Evolutionary conservation across 1,140 invertebrate species (phyloP), one percentile per base, ranked within the genome.

Genomic region (Yoshiicerus persimilis): DNA sequence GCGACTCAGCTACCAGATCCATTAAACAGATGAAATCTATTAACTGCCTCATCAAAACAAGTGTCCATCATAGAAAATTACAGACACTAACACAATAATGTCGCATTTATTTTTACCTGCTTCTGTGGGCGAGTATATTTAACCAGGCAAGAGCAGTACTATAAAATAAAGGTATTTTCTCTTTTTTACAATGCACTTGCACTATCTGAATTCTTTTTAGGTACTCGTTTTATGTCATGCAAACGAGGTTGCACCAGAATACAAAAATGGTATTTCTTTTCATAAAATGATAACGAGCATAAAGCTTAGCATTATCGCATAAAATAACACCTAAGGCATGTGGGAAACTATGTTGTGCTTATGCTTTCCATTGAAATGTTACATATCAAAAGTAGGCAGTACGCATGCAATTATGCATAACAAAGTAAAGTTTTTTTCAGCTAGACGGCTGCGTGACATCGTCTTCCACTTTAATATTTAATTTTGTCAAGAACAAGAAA

Each of bases 381-480:
- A n/a, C n/a, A n/a, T n/a, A n/a, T n/a, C n/a, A n/a, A n/a, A n/a
- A 41, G 39, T 41, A 2, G 9, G 10, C 10, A 41, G 39, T 41
- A 47, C 41, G 13, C 47, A 4, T 56, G 47, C 47, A 56, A 56
- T 56, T 56, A 56, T 56, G 47, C 47, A 56, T 56, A 56, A 56
- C 47, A 56, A 70, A 16, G 4, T 10, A 25, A 27, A 11, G 2
- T 70, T 30, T 70, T 27, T 70, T 27, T 13, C 25, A 70, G 25
- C 0, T 70, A 27, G 47, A 56, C 64, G 27, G 13, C 27, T 77
- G 32, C 32, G 11, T 34, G 70, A 77, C 70, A 77, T 38, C 30
- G 75, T 38, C 75, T 80, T 80, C 34, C 32, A 80, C 75, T 80
- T 80, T 80, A 38, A 80, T 80, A 80, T 80, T 80, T 80, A 80